Conservation (phyloP, 2,113 vertebrate species). For the Semnopithecus entellus region DNA sequence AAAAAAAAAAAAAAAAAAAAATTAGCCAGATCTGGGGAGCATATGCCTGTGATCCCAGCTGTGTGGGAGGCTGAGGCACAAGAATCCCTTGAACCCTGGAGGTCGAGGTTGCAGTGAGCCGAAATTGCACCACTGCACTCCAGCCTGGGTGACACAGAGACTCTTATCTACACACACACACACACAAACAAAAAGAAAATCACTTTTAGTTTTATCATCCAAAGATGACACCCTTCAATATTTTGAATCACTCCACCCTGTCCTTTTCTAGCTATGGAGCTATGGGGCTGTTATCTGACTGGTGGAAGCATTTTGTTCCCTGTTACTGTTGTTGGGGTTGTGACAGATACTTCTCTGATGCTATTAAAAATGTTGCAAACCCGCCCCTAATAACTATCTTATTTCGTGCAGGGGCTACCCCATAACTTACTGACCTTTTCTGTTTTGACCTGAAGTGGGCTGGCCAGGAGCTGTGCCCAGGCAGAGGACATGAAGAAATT, state of each 20-base stretch:
- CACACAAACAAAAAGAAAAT: background rate
- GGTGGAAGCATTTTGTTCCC: background rate
- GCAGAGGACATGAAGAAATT: background rate
- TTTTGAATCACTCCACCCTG: background rate
- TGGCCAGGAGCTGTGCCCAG: background rate
- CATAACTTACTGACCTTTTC: accelerated
- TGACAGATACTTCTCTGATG: background rate
- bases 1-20: too few species aligned
- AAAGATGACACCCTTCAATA: background rate
- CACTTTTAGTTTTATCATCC: background rate
- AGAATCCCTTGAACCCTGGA: too few species aligned
- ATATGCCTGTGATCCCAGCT: too few species aligned
- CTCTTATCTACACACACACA: too few species aligned
- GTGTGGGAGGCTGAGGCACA: too few species aligned
- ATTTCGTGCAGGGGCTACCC: background rate
- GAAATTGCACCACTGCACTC: too few species aligned
- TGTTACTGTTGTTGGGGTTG: background rate
- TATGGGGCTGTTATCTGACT: background rate
- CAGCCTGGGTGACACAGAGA: too few species aligned
- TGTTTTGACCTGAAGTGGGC: background rate
- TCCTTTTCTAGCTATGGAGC: background rate
- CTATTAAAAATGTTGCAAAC: background rate
- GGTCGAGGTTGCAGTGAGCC: too few species aligned
- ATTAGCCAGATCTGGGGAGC: too few species aligned
- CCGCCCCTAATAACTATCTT: background rate